Conservation (phyloP, 2,113 vertebrate species). For the Gadus macrocephalus region DNA sequence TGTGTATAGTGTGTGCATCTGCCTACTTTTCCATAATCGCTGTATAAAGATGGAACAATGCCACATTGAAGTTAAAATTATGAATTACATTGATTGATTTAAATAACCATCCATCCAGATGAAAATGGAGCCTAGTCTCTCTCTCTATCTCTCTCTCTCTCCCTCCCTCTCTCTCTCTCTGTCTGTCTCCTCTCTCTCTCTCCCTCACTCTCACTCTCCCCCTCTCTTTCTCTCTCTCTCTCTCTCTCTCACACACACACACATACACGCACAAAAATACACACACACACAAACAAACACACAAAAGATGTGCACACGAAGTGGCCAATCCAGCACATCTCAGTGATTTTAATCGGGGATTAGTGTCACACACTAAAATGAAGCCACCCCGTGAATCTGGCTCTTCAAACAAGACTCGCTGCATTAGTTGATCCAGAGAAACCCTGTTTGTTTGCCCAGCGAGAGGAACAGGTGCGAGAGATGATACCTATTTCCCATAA, state of each 20-base stretch:
- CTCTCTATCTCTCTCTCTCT: conserved; percentile 1
- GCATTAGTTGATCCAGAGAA: conserved; percentile 37
- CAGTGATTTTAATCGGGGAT: conserved; percentile 33
- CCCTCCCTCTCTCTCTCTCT: neutral
- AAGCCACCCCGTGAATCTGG: conserved; percentile 31
- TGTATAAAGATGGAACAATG: no score
- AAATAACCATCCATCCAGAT: neutral
- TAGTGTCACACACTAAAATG: neutral
- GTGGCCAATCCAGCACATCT: conserved; percentile 38
- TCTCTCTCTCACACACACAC: neutral
- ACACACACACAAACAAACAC: conserved; percentile 1
- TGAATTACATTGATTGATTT: neutral
- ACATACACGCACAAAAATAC: conserved; percentile 1
- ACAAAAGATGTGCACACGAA: neutral
- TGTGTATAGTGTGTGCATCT: neutral
- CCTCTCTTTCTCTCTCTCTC: no score
- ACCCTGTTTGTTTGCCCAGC: conserved; percentile 57
- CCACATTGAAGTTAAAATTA: no score
- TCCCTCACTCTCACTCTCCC: neutral
- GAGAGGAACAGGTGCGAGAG: conserved; percentile 60
- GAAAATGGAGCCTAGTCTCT: neutral
- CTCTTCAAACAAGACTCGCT: conserved; percentile 53
- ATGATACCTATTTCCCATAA: conserved; percentile 54
- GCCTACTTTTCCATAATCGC: neutral
- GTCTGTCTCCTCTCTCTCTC: neutral